Evolutionary conservation across 2,113 vertebrate species (phyloP).

Genomic region (Corythaixoides concolor): DNA sequence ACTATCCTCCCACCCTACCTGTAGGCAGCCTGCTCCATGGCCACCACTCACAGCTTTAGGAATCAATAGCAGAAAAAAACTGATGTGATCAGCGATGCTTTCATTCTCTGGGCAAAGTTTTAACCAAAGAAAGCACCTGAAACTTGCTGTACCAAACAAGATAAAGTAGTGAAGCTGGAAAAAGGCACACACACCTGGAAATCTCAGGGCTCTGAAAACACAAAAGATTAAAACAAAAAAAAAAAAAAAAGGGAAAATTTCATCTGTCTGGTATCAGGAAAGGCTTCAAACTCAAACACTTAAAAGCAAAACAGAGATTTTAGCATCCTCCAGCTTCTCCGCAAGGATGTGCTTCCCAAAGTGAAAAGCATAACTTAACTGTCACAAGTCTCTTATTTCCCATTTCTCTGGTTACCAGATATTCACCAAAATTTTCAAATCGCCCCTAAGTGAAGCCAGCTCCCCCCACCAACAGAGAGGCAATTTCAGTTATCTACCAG

Average conservation of each 20-base stretch:
- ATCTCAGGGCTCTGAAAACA: not conserved
- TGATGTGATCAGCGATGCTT: not conserved
- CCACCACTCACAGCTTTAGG: not conserved
- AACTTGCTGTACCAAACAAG: not conserved
- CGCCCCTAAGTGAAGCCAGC: not conserved
- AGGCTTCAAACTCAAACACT: not conserved
- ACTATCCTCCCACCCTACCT: not conserved
- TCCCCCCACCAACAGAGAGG: not conserved
- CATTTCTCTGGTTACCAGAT: not conserved
- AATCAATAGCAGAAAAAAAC: not conserved
- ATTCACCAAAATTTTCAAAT: not conserved
- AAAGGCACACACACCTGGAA: not conserved
- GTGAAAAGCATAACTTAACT: rapidly evolving
- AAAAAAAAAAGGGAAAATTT: not conserved
- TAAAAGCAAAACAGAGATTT: not conserved
- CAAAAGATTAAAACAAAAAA: not conserved
- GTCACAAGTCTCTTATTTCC: not conserved
- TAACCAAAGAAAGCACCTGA: not conserved
- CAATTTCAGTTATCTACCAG: not conserved
- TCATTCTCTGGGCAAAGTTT: not conserved
- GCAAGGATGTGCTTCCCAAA: not conserved
- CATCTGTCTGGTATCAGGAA: not conserved
- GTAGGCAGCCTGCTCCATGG: not conserved
- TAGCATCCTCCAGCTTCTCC: not conserved
- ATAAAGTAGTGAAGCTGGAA: not conserved